Evolutionary conservation across 2,797 vertebrate species (phyloP).

Genomic region (Lutjanus campechanus): DNA sequence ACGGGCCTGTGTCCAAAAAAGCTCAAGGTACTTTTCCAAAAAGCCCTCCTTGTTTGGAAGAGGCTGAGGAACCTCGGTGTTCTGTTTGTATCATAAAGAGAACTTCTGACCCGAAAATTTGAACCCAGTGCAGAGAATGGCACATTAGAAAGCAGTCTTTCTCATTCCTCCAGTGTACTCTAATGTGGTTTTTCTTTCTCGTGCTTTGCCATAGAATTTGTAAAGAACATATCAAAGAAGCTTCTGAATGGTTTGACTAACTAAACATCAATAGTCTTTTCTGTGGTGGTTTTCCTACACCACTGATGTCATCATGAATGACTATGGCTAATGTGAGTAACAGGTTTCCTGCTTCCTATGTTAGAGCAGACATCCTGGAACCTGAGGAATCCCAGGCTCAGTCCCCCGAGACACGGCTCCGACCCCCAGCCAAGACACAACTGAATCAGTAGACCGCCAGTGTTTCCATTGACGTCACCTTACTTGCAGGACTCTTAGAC

Average conservation of each 20-base stretch:
- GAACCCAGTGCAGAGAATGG: slow-evolving; percentile 20
- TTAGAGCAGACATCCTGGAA: slow-evolving; percentile 47
- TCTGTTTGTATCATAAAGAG: slow-evolving; percentile 44
- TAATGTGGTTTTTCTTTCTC: too few relatives aligned
- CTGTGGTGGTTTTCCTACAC: slow-evolving; percentile 4
- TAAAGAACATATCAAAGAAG: neutral
- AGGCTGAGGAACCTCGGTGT: slow-evolving; percentile 31
- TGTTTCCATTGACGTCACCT: slow-evolving; percentile 68
- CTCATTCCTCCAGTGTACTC: neutral
- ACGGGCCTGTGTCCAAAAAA: slow-evolving; percentile 60
- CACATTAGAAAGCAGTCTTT: neutral
- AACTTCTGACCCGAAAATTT: slow-evolving; percentile 16
- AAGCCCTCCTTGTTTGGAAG: slow-evolving; percentile 44
- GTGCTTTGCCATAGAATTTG: neutral
- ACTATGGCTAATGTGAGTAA: slow-evolving; percentile 59
- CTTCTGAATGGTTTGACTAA: neutral
- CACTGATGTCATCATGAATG: slow-evolving; percentile 20
- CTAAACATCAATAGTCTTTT: neutral
- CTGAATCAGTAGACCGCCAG: slow-evolving; percentile 32
- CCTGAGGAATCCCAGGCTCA: slow-evolving; percentile 42
- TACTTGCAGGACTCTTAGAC: slow-evolving; percentile 5
- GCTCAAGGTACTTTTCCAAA: slow-evolving; percentile 46
- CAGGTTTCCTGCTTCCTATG: slow-evolving; percentile 57
- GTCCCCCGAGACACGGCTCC: slow-evolving; percentile 10
- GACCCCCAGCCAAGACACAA: slow-evolving; percentile 47